phyloP scores from a whole-genome alignment of 2,888 invertebrate genomes.

The Folsomia manolachei region DNA sequence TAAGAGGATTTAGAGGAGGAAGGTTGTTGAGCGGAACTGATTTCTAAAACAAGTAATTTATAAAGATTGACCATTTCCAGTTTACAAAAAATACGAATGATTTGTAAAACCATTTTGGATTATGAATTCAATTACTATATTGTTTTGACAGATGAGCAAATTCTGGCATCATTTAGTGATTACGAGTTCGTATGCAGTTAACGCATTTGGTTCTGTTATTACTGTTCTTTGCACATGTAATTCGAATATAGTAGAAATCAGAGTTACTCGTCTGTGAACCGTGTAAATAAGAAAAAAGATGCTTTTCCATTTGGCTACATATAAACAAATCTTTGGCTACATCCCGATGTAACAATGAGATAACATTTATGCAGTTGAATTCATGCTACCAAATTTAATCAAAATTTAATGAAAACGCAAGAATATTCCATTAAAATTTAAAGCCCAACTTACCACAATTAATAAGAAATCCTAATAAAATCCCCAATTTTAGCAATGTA shows the following conservation, averaged over 20 bases:
- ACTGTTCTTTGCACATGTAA: no score
- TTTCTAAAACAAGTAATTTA: not conserved
- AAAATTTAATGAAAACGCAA: not conserved
- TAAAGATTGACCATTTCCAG: not conserved
- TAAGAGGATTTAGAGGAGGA: not conserved
- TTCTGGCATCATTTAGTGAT: no score
- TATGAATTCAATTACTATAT: no score
- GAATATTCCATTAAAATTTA: not conserved
- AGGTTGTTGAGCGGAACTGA: not conserved
- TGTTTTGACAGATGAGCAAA: no score
- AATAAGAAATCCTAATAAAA: not conserved
- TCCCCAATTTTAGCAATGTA: not conserved
- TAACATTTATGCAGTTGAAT: no score
- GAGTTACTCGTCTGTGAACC: not conserved
- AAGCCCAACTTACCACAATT: not conserved
- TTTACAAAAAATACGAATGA: not conserved
- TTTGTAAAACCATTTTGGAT: not conserved
- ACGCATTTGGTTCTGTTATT: no score
- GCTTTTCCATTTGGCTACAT: not conserved
- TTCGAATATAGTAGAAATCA: not conserved
- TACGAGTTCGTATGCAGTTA: no score
- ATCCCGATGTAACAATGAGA: no score
- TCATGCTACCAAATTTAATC: no score
- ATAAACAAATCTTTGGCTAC: no score
- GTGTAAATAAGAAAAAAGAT: not conserved